phyloP scores from a whole-genome alignment of 2,888 invertebrate species.

The Ormia ochracea region DNA sequence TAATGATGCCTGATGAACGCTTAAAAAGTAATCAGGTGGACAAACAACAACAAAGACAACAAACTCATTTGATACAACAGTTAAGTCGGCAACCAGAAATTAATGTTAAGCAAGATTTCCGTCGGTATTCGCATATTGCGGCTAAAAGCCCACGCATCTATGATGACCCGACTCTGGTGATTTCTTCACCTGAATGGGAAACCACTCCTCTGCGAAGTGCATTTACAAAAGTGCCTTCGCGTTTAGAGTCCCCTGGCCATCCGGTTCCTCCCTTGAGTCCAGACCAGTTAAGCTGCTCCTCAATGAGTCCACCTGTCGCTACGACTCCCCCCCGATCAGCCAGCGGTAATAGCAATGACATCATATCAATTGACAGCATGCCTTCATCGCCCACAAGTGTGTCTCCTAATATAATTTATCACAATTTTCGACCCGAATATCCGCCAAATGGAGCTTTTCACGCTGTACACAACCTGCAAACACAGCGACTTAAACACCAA shows the following conservation, averaged over 20 bases:
- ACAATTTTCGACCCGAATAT: constrained; percentile 76
- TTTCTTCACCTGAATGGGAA: constrained; percentile 70
- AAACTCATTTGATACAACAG: constrained; percentile 61
- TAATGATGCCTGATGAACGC: constrained; percentile 92
- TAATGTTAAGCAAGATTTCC: constrained; percentile 70
- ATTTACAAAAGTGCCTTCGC: constrained; percentile 85
- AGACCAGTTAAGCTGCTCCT: constrained; percentile 86
- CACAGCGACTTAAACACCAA: constrained; percentile 75
- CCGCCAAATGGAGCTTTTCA: constrained; percentile 76
- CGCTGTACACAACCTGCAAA: constrained; percentile 74
- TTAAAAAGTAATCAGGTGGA: constrained; percentile 76
- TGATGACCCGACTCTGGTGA: constrained; percentile 75
- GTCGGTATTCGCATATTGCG: constrained; percentile 73
- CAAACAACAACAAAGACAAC: constrained; percentile 79
- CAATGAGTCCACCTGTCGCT: constrained; percentile 84
- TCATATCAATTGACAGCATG: constrained; percentile 52
- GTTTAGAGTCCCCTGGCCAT: constrained; percentile 82
- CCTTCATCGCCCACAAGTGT: constrained; percentile 77
- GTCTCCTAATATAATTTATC: constrained; percentile 72
- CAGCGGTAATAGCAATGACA: constrained; percentile 64
- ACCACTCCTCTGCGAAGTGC: constrained; percentile 81
- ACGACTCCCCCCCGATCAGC: constrained; percentile 79
- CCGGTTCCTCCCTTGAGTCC: constrained; percentile 83
- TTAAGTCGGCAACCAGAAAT: constrained; percentile 65
- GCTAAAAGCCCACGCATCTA: constrained; percentile 75